Evolutionary conservation across 1,140 invertebrate genomes (phyloP).

Genomic region (Drosophila orena): DNA sequence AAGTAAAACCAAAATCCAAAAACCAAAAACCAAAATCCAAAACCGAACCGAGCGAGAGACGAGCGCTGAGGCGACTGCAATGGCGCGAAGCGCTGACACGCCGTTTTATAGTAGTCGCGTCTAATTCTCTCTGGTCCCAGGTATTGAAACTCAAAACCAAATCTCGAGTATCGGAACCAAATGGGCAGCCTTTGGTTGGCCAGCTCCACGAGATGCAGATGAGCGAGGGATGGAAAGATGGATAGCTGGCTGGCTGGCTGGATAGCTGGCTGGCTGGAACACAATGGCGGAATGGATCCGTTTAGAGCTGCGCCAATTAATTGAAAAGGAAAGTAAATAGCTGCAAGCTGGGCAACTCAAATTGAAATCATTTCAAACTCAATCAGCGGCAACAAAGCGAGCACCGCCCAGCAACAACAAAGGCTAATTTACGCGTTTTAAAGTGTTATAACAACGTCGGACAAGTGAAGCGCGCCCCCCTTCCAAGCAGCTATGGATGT

Average conservation of each 20-base stretch:
- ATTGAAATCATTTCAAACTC: constrained; percentile 76
- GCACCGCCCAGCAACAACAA: constrained; percentile 30
- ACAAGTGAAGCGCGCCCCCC: constrained; percentile 28
- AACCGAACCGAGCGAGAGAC: constrained; percentile 44
- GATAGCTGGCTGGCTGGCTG: constrained; percentile 10
- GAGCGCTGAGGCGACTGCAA: constrained; percentile 43
- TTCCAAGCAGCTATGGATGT: constrained; percentile 19
- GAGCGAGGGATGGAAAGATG: constrained; percentile 41
- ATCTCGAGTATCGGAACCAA: constrained; percentile 10
- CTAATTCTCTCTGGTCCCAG: constrained; percentile 5
- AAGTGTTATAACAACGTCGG: constrained; percentile 67
- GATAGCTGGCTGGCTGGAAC: background rate
- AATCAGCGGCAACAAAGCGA: constrained; percentile 46
- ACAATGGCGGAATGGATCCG: constrained; percentile 33
- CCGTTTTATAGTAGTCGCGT: constrained; percentile 43
- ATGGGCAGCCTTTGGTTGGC: constrained; percentile 18
- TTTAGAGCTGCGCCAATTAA: constrained; percentile 51
- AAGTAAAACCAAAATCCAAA: constrained; percentile 7
- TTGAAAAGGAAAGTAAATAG: constrained; percentile 56
- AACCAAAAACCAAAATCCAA: background rate
- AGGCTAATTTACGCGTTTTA: constrained; percentile 72
- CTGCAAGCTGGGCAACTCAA: constrained; percentile 33
- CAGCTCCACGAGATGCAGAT: constrained; percentile 42
- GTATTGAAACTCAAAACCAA: background rate
- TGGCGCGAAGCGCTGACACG: constrained; percentile 39